Conservation (phyloP, 2,888 invertebrate genomes). For the Brachyptera putata region DNA sequence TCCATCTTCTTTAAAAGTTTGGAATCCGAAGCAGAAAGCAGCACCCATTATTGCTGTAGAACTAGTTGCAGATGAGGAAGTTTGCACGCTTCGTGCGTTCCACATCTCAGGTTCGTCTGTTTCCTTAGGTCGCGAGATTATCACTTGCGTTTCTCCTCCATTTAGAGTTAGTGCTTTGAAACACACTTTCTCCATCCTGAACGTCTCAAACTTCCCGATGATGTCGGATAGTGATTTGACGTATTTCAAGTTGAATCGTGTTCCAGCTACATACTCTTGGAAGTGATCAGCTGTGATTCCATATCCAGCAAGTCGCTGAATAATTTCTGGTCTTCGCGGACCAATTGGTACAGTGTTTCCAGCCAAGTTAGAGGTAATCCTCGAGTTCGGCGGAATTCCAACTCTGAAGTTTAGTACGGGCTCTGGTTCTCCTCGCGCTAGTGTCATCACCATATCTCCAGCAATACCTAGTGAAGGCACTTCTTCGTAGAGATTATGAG, state of each 20-base stretch:
- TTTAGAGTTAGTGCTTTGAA: slow-evolving; percentile 32
- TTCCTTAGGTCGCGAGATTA: slow-evolving; percentile 33
- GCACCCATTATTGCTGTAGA: slow-evolving; percentile 36
- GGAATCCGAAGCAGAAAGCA: slow-evolving; percentile 36
- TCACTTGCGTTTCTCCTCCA: slow-evolving; percentile 37
- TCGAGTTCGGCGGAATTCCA: slow-evolving; percentile 33
- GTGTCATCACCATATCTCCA: slow-evolving; percentile 40
- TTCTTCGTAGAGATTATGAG: slow-evolving; percentile 40
- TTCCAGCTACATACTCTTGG: slow-evolving; percentile 34
- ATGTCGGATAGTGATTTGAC: slow-evolving; percentile 31
- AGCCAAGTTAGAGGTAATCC: slow-evolving; percentile 35
- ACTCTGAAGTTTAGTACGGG: slow-evolving; percentile 39
- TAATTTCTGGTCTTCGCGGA: slow-evolving; percentile 34
- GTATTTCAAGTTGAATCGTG: slow-evolving; percentile 35
- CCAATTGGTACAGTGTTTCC: slow-evolving; percentile 36
- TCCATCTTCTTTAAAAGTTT: slow-evolving; percentile 36
- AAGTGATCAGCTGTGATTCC: slow-evolving; percentile 36
- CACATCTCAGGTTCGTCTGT: slow-evolving; percentile 30
- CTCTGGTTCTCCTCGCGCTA: slow-evolving; percentile 36
- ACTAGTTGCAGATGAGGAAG: slow-evolving; percentile 33
- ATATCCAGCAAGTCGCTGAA: slow-evolving; percentile 32
- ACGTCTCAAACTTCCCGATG: slow-evolving; percentile 35
- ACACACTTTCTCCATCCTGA: slow-evolving; percentile 34
- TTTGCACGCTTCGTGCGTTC: slow-evolving; percentile 33
- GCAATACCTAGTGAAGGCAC: slow-evolving; percentile 39